These are phyloP conservation scores for Prosopocoilus inquinatus DNA, from an alignment of 2,888 invertebrate species.

Conservation along the genomic window DNA sequence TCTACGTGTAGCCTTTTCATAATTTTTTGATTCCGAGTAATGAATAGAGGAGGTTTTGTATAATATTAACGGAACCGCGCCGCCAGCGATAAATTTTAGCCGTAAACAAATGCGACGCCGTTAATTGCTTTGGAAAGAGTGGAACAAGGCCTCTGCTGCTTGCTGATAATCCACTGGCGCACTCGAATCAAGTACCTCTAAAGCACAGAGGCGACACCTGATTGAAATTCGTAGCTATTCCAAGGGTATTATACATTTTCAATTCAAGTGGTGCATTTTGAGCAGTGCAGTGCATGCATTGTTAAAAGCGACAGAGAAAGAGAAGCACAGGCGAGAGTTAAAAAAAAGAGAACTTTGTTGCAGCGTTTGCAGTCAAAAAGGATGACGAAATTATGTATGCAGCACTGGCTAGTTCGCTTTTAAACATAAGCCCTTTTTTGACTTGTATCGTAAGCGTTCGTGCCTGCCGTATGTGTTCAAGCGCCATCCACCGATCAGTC, in stretches of 20 bases:
- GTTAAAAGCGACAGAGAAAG: not conserved
- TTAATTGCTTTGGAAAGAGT: constrained; percentile 10
- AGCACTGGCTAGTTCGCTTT: too few relatives aligned
- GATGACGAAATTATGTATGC: too few relatives aligned
- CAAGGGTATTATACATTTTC: constrained; percentile 27
- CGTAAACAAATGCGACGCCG: constrained; percentile 12
- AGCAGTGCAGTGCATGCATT: not conserved
- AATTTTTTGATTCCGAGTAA: not conserved
- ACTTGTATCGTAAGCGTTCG: too few relatives aligned
- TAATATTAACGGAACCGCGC: constrained; percentile 13
- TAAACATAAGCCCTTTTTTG: too few relatives aligned
- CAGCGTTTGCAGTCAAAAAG: too few relatives aligned
- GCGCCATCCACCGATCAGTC: too few relatives aligned
- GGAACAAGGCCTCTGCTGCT: not conserved
- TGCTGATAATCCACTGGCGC: not conserved
- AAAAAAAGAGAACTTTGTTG: too few relatives aligned
- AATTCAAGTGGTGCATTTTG: constrained; percentile 29
- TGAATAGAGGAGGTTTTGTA: constrained; percentile 13
- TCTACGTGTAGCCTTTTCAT: too few relatives aligned
- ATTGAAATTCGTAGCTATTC: constrained; percentile 32
- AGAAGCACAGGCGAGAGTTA: too few relatives aligned
- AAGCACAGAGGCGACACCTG: constrained; percentile 26
- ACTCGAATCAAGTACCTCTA: constrained; percentile 5
- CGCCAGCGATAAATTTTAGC: constrained; percentile 13
- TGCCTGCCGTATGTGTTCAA: too few relatives aligned